These are phyloP conservation scores for Rallus limicola DNA, from an alignment of 2,113 vertebrate genomes.

Conservation along the genomic window DNA sequence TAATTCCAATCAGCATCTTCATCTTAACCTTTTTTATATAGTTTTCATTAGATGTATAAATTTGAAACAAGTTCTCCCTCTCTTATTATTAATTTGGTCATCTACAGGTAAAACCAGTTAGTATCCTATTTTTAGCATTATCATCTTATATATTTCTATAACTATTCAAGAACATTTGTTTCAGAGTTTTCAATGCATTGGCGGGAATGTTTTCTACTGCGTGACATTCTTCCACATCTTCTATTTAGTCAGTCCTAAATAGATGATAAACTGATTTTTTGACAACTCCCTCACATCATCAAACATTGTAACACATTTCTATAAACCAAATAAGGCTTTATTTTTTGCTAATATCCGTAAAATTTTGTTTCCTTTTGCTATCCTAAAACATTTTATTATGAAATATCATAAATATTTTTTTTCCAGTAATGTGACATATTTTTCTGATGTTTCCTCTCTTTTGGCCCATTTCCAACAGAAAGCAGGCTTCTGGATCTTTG, in stretches of 20 bases:
- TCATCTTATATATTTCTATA: background rate
- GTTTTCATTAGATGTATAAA: background rate
- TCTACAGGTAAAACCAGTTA: background rate
- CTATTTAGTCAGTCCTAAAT: background rate
- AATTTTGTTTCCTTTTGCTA: background rate
- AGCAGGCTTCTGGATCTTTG: background rate
- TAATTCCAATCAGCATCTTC: background rate
- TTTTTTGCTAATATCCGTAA: background rate
- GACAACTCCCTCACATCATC: background rate
- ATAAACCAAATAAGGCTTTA: background rate
- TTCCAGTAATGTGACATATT: background rate
- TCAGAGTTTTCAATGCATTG: background rate
- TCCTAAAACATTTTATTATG: background rate
- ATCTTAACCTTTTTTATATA: background rate
- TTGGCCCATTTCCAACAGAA: background rate
- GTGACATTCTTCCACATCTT: background rate
- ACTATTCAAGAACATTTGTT: background rate
- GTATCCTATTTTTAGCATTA: background rate
- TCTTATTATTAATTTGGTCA: background rate
- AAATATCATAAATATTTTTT: background rate
- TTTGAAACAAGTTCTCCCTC: background rate
- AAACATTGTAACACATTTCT: background rate
- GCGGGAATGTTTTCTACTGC: background rate
- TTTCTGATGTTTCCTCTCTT: background rate
- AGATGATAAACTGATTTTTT: background rate